Evolutionary conservation across 2,888 invertebrate species (phyloP).

Genomic region (Drosophila formosana): DNA sequence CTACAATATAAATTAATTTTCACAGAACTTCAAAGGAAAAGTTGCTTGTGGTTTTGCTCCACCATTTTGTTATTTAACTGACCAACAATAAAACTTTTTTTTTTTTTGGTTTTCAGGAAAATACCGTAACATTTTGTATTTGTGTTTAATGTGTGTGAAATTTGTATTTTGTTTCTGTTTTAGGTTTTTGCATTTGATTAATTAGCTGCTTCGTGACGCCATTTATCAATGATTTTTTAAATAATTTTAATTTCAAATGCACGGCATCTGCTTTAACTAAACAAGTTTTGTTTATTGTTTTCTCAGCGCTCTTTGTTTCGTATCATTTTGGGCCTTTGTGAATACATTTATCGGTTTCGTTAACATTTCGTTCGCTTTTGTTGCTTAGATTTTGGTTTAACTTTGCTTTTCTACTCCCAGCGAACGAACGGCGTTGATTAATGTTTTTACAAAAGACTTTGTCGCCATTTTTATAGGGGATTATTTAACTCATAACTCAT

Average conservation of each 20-base stretch:
- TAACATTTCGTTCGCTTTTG: constrained; percentile 46
- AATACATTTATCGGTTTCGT: constrained; percentile 39
- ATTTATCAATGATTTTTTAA: constrained; percentile 70
- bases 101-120: constrained; percentile 14
- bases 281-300: constrained; percentile 71
- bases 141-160: constrained; percentile 38
- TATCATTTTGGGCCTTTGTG: constrained; percentile 40
- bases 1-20: not conserved
- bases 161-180: constrained; percentile 27
- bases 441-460: constrained; percentile 77
- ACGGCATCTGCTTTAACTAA: constrained; percentile 54
- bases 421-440: constrained; percentile 61
- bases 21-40: not conserved
- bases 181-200: constrained; percentile 73
- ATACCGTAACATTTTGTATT: constrained; percentile 23
- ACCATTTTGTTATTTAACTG: constrained; percentile 18
- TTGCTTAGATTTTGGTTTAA: constrained; percentile 24
- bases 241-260: constrained; percentile 70
- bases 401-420: constrained; percentile 24
- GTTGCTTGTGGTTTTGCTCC: constrained; percentile 2
- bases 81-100: constrained; percentile 8
- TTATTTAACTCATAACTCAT: constrained; percentile 63
- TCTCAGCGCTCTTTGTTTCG: constrained; percentile 40
- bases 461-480: constrained; percentile 67
- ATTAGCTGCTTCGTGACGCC: constrained; percentile 70